A percentile compares a stretch with the other conserved stretches of the same genome.
These are phyloP conservation scores for Gallirallus australis DNA, from an alignment of 2,797 vertebrate genomes.

Conservation along the genomic window DNA sequence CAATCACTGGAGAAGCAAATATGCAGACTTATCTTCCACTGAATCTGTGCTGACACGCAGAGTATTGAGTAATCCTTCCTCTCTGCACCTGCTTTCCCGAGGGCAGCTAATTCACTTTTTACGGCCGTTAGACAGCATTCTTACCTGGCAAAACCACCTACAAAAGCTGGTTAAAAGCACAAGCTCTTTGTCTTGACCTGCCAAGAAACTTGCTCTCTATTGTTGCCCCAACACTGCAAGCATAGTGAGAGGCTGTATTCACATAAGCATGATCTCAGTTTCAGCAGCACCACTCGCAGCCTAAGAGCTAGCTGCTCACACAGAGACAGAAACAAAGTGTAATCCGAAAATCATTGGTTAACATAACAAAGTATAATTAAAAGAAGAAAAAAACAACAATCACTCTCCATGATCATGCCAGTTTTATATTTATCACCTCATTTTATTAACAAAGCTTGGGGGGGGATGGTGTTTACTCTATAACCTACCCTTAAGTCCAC, in stretches of 20 bases:
- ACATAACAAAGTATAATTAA: not conserved
- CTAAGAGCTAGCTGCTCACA: not conserved
- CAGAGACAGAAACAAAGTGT: not conserved
- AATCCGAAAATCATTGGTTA: not conserved
- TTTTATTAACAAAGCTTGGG: not conserved
- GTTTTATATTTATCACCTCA: not conserved
- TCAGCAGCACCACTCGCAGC: not conserved
- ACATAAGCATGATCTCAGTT: not conserved
- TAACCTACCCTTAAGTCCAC: not conserved
- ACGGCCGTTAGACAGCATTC: not conserved
- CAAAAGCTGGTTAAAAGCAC: not conserved
- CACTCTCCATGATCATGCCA: not conserved
- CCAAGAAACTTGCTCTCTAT: not conserved
- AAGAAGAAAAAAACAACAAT: not conserved
- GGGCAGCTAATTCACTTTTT: not conserved
- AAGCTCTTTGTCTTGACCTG: not conserved
- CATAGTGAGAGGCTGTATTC: not conserved
- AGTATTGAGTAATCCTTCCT: not conserved
- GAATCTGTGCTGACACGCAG: not conserved
- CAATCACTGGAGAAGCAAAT: not conserved
- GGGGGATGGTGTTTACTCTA: not conserved
- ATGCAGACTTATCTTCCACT: not conserved
- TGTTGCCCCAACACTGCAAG: not conserved
- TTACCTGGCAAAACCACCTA: not conserved
- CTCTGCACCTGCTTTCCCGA: not conserved